A percentile compares a stretch with the other conserved stretches of the same genome.
These are phyloP conservation scores for Calidris pygmaea DNA, from an alignment of 2,113 vertebrate species.

Conservation along the genomic window DNA sequence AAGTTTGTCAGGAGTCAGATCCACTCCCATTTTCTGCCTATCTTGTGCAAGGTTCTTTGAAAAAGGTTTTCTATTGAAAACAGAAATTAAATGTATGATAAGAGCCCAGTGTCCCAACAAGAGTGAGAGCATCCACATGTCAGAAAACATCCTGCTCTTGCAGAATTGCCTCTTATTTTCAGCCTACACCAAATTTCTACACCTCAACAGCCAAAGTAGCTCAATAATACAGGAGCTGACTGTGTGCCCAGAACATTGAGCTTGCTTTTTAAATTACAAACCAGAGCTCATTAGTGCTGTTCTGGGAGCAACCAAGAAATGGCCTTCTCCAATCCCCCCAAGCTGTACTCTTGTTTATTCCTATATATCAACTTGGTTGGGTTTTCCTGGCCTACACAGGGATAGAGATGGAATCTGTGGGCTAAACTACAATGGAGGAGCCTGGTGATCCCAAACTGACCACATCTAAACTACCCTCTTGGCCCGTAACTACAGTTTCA, in stretches of 20 bases:
- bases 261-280: background rate
- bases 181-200: background rate
- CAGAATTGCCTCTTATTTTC: background rate
- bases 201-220: background rate
- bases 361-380: background rate
- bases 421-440: background rate
- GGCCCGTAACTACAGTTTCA: background rate
- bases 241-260: background rate
- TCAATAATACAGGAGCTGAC: background rate
- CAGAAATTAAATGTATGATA: background rate
- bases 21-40: background rate
- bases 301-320: background rate
- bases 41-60: background rate
- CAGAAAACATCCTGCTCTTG: background rate
- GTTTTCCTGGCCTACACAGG: background rate
- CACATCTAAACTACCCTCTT: background rate
- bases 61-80: background rate
- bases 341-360: background rate
- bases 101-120: background rate
- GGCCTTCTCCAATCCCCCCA: background rate
- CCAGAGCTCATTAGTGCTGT: background rate
- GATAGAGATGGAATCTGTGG: background rate
- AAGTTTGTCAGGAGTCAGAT: background rate
- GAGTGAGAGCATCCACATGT: background rate
- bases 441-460: background rate